Evolutionary conservation across 2,797 vertebrate species (phyloP).

Genomic region (Ctenopoma multispine): DNA sequence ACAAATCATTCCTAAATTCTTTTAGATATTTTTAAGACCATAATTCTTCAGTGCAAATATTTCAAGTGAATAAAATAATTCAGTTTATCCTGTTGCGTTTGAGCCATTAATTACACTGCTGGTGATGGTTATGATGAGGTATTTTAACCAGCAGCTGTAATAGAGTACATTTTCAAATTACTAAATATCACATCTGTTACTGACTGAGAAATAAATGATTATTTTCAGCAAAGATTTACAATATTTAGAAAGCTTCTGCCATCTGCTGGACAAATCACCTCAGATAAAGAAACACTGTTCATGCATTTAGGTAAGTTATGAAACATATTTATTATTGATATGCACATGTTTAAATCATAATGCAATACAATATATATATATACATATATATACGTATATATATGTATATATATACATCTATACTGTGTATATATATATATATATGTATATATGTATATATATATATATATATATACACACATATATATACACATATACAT

Average conservation of each 20-base stretch:
- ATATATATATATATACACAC: too few species aligned
- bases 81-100: neutral
- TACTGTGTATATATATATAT: too few species aligned
- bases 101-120: neutral
- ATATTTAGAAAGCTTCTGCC: neutral
- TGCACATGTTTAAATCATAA: too few species aligned
- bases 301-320: neutral
- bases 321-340: too few species aligned
- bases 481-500: too few species aligned
- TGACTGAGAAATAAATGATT: neutral
- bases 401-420: too few species aligned
- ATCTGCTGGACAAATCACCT: conserved; percentile 17
- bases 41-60: too few species aligned
- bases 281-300: neutral
- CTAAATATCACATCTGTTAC: too few species aligned
- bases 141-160: neutral
- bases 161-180: neutral
- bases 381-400: too few species aligned
- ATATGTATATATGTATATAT: too few species aligned
- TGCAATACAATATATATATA: too few species aligned
- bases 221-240: rapidly evolving
- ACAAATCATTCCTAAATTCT: neutral
- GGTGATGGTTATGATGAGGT: neutral
- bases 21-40: neutral
- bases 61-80: neutral